Evolutionary conservation across 2,113 vertebrate genomes (phyloP).

Genomic region (Xiphophorus couchianus): DNA sequence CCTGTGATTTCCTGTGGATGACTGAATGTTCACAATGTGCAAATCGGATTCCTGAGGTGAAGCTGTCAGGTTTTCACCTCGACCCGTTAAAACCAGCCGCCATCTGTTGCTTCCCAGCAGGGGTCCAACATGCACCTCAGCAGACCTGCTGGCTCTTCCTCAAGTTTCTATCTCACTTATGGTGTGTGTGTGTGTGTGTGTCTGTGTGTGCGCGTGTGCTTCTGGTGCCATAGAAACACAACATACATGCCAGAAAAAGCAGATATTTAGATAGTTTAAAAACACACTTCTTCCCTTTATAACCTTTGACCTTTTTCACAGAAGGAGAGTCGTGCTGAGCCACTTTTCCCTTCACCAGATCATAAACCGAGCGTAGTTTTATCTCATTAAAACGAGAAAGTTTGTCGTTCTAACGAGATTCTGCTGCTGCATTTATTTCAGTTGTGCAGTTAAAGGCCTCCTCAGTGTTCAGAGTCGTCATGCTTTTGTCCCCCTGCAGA

Average conservation of each 20-base stretch:
- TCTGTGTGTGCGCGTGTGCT: constrained; percentile 2
- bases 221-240: constrained; percentile 66
- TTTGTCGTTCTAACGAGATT: no score
- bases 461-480: no score
- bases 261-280: not conserved
- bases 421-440: no score
- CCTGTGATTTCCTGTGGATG: constrained; percentile 41
- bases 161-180: constrained; percentile 17
- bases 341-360: no score
- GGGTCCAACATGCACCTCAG: constrained; percentile 16
- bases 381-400: no score
- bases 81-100: not conserved
- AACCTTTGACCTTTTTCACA: not conserved
- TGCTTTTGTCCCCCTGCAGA: constrained; percentile 58
- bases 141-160: constrained; percentile 23
- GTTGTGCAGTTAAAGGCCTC: no score
- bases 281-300: not conserved
- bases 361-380: no score
- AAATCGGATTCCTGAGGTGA: not conserved
- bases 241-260: constrained; percentile 21
- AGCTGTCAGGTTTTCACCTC: not conserved
- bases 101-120: not conserved
- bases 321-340: no score
- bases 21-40: constrained; percentile 7
- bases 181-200: constrained; percentile 19